phyloP scores from a whole-genome alignment of 2,797 vertebrate genomes.

The Anas flavirostris region DNA sequence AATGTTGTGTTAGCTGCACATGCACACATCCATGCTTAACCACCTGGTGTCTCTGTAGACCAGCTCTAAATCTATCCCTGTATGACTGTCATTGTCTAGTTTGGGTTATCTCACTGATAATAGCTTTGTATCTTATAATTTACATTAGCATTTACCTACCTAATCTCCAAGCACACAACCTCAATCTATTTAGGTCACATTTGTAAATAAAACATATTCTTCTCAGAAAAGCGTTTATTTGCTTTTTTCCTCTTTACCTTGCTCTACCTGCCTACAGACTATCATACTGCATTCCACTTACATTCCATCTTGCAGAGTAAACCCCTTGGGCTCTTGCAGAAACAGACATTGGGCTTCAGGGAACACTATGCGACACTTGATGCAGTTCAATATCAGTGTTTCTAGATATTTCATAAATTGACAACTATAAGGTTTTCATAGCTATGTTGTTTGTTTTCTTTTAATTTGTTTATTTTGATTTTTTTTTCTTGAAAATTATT shows the following conservation, averaged over 20 bases:
- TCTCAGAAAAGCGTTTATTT: not conserved
- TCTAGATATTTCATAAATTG: not conserved
- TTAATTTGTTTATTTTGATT: not conserved
- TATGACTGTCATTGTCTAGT: not conserved
- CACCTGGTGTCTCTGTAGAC: not conserved
- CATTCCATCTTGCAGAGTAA: not conserved
- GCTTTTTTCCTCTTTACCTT: not conserved
- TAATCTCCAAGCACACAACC: not conserved
- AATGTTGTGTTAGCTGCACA: not conserved
- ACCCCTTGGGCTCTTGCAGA: not conserved
- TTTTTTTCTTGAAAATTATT: conserved; percentile 26
- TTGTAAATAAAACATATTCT: not conserved
- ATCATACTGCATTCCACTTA: not conserved
- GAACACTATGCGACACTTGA: not conserved
- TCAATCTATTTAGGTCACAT: not conserved
- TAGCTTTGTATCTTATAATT: not conserved
- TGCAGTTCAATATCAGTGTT: not conserved
- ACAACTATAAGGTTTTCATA: not conserved
- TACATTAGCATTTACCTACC: not conserved
- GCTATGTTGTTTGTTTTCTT: too few relatives aligned
- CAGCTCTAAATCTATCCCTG: not conserved
- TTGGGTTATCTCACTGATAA: not conserved
- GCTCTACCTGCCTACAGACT: not conserved
- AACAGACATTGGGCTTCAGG: not conserved
- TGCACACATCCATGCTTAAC: not conserved